Base-by-base conservation (phyloP, 2,113 vertebrate species). In the Paradisaea rubra region DNA sequence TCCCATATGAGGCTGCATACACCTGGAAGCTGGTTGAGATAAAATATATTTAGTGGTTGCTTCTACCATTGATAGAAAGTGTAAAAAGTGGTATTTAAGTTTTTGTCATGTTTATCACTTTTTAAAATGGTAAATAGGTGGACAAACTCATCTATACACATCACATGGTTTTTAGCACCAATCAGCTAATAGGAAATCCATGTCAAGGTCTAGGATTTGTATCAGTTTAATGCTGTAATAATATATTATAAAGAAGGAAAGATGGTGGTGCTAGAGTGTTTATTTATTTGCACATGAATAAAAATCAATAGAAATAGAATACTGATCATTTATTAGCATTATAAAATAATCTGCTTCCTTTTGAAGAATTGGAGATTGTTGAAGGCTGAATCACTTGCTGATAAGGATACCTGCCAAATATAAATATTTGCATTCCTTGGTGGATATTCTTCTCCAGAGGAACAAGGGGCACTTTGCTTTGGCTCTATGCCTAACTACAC, bases 341-440 rank as follows among this genome's bases (percentile, higher is more conserved):
- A n/a, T 41, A 80, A 91, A 93, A 72, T 72, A 47, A 64, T 25
- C 64, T 54, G 39, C 12, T 94, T 89, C 59, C 39, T 93, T 72
- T 42, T 45, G 37, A 82, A 93, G 81, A 82, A 90, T 2, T 49
- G 27, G 20, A 87, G 88, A 86, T 37, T 78, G 57, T 16, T 52
- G 73, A 92, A 86, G 61, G 15, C 64, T 76, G 81, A 95, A 84
- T 92, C 41, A 74, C 33, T 88, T 81, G 73, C 71, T 95, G 39
- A 50, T 93, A 94, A 77, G 72, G 79, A 79, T 84, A 94, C n/a
- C 37, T 86, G 88, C 65, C 84, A 69, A 86, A 27, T 91, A 71
- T 63, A 94, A 97, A 95, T 92, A 96, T 96, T 97, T 96, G 45
- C 77, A 94, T 95, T 96, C 91, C 69, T 64, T 56, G 30, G 27